phyloP scores from a whole-genome alignment of 2,888 invertebrate species.

The Cephus rjabovi region DNA sequence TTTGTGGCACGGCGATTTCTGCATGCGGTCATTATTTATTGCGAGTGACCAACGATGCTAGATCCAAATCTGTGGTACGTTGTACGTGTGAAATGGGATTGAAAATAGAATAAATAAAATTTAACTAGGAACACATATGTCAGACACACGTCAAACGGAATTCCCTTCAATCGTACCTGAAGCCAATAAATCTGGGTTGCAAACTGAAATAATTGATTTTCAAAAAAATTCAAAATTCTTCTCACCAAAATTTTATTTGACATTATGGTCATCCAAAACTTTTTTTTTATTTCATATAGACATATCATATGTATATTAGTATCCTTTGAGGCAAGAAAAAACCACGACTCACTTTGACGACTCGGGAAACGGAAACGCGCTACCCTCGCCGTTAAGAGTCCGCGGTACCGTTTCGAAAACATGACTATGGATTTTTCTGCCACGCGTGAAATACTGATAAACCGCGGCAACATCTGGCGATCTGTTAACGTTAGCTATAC shows the following conservation, averaged over 20 bases:
- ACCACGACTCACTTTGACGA: neutral
- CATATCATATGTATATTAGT: too few relatives aligned
- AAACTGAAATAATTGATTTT: too few relatives aligned
- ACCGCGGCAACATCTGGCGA: conserved; percentile 61
- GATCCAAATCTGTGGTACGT: neutral
- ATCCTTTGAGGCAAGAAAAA: neutral
- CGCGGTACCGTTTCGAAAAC: conserved; percentile 21
- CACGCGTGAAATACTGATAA: conserved; percentile 51
- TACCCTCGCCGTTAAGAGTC: neutral
- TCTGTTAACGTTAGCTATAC: conserved; percentile 55
- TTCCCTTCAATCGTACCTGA: neutral
- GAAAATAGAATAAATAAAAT: neutral
- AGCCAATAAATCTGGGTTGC: neutral
- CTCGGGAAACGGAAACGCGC: neutral
- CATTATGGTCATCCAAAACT: too few relatives aligned
- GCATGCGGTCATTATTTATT: neutral
- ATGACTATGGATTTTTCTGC: conserved; percentile 52
- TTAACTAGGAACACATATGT: neutral
- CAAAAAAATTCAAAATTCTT: too few relatives aligned
- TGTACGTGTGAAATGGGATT: neutral
- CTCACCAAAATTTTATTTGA: too few relatives aligned
- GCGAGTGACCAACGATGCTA: neutral
- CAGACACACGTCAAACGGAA: neutral
- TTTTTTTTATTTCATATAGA: too few relatives aligned
- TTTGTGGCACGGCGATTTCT: neutral